A percentile compares a stretch with the other conserved stretches of the same genome.
Evolutionary conservation across 1,140 invertebrate genomes (phyloP).

Genomic region (Drosophila trapezifrons): DNA sequence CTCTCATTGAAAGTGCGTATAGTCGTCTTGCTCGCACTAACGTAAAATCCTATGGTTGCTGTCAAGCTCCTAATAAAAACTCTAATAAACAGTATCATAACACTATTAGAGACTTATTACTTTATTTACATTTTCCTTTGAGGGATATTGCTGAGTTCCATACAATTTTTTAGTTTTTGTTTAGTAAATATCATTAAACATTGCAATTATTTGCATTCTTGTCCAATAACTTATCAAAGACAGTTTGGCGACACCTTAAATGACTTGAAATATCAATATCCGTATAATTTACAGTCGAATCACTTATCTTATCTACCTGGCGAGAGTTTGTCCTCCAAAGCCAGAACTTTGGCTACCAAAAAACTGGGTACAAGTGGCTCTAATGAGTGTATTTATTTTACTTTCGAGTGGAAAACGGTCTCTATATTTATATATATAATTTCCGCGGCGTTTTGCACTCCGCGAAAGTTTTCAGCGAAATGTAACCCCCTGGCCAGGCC

Average conservation of each 20-base stretch:
- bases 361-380: not conserved
- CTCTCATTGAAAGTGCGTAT: too few species aligned
- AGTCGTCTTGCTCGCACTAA: too few species aligned
- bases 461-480: conserved; percentile 6
- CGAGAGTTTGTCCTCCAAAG: not conserved
- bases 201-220: not conserved
- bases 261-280: not conserved
- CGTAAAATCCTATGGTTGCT: too few species aligned
- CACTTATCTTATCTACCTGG: conserved; percentile 3
- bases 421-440: not conserved
- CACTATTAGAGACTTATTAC: too few species aligned
- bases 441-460: not conserved
- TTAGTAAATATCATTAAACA: not conserved
- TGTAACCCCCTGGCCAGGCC: conserved; percentile 12
- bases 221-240: not conserved
- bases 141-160: too few species aligned
- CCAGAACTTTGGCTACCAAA: not conserved
- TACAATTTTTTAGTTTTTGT: not conserved
- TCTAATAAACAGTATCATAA: too few species aligned
- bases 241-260: not conserved
- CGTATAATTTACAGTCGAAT: not conserved
- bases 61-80: too few species aligned
- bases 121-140: not conserved
- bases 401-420: not conserved
- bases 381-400: not conserved